Percentiles rank a stretch among this genome's conserved stretches.
These are phyloP conservation scores for Spheniscus mendiculus DNA, from an alignment of 2,113 vertebrate species.

Conservation along the genomic window DNA sequence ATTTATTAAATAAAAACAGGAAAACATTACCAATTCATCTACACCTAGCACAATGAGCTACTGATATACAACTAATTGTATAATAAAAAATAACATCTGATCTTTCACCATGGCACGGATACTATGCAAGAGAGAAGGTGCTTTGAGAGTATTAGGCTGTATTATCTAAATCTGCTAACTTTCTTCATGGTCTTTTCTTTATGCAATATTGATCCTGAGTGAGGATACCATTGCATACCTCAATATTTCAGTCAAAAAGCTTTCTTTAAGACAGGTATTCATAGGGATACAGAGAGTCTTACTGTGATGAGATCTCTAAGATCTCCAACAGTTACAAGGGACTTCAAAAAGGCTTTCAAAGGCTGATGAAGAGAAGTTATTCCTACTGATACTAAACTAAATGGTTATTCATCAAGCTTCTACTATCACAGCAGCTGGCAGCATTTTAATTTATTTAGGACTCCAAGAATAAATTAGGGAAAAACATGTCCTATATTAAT, in stretches of 20 bases:
- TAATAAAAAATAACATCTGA: neutral
- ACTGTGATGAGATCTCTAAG: neutral
- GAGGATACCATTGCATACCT: neutral
- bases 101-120: neutral
- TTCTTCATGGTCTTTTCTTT: neutral
- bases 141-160: neutral
- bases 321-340: neutral
- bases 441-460: neutral
- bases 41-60: neutral
- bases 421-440: neutral
- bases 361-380: neutral
- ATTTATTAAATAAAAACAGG: neutral
- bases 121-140: neutral
- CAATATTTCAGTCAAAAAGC: neutral
- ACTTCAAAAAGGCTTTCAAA: neutral
- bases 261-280: neutral
- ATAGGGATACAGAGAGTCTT: neutral
- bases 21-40: neutral
- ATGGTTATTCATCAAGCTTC: neutral
- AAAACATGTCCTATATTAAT: neutral
- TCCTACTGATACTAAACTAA: neutral
- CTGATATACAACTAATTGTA: neutral
- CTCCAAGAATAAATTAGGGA: neutral
- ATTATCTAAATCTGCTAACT: neutral
- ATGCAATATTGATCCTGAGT: neutral